These are phyloP conservation scores for Syrista parreyssii DNA, from an alignment of 2,888 invertebrate genomes.

Conservation along the genomic window DNA sequence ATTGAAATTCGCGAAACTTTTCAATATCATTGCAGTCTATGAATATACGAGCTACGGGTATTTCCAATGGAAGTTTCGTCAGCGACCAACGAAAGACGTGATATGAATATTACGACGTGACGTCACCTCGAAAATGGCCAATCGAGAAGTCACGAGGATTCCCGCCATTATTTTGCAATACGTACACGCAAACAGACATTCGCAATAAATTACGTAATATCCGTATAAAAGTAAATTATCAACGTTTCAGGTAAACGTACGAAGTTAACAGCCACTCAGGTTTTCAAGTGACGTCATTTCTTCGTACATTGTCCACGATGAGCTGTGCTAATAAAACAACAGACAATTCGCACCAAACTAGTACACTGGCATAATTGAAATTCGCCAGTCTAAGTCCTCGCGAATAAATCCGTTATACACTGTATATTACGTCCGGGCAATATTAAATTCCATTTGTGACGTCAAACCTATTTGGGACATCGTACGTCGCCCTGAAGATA, in stretches of 20 bases:
- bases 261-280: not conserved
- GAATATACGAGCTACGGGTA: not conserved
- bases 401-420: not conserved
- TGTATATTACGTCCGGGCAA: not conserved
- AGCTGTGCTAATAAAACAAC: not conserved
- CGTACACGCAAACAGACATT: not conserved
- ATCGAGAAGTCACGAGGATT: no score
- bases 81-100: not conserved
- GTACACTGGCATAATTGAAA: not conserved
- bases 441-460: not conserved
- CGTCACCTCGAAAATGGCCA: not conserved
- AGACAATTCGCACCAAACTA: not conserved
- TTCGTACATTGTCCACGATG: not conserved
- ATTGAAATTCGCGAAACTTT: not conserved
- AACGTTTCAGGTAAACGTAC: not conserved
- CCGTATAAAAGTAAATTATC: not conserved
- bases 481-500: not conserved
- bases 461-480: not conserved
- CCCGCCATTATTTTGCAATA: no score
- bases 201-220: not conserved
- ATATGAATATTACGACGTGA: not conserved
- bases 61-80: not conserved
- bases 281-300: not conserved
- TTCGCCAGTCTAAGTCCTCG: not conserved
- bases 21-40: not conserved